A percentile compares a stretch with the other conserved stretches of the same genome.
Conservation (phyloP, 1,140 invertebrate genomes). For the Andricus grossulariae region DNA sequence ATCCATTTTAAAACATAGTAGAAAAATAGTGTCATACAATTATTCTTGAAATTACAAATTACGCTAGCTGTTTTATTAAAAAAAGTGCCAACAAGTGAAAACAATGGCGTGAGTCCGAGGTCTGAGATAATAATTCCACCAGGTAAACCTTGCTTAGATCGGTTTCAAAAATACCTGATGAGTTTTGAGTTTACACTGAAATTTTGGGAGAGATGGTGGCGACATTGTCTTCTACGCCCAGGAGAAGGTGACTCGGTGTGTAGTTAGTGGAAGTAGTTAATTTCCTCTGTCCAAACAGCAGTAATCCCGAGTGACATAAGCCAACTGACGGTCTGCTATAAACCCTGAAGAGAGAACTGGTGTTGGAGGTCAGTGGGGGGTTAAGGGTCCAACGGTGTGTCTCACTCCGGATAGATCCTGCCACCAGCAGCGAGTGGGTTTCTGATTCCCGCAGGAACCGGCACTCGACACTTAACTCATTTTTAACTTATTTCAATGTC, state of each 20-base stretch:
- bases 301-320: slow-evolving; percentile 74
- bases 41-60: no score
- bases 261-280: slow-evolving; percentile 56
- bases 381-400: slow-evolving; percentile 18
- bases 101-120: no score
- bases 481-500: slow-evolving; percentile 40
- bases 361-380: background rate
- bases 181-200: background rate
- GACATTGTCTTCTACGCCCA: no score
- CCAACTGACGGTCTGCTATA: slow-evolving; percentile 67
- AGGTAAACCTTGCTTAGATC: background rate
- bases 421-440: slow-evolving; percentile 52
- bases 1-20: no score
- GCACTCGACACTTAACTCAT: slow-evolving; percentile 55
- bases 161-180: slow-evolving; percentile 22
- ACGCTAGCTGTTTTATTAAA: no score
- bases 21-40: no score
- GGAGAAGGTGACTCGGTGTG: background rate
- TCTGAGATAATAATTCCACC: no score
- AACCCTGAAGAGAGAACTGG: slow-evolving; percentile 54
- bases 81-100: no score
- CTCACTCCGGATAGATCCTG: slow-evolving; percentile 49
- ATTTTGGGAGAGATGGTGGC: background rate
- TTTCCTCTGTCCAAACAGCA: slow-evolving; percentile 75
- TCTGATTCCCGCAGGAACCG: slow-evolving; percentile 59